Evolutionary conservation across 1,140 invertebrate species (phyloP).

Genomic region (Heliothis subflexa): DNA sequence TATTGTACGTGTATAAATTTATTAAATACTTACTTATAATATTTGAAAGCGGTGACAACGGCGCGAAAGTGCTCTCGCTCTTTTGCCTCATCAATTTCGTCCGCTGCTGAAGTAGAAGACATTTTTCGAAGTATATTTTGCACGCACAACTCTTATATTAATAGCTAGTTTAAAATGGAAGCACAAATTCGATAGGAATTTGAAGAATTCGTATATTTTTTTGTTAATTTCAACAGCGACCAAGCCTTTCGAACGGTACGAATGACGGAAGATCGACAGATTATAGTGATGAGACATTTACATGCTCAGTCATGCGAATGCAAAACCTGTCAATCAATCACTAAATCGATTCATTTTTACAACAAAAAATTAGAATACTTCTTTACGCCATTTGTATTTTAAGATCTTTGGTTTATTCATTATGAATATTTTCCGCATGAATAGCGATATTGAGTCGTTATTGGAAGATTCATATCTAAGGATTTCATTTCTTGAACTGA

Average conservation of each 20-base stretch:
- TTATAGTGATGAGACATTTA: slow-evolving; percentile 13
- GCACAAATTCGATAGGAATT: slow-evolving; percentile 5
- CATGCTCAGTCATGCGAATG: neutral
- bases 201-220: slow-evolving; percentile 31
- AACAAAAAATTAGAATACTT: too few relatives aligned
- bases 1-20: slow-evolving; percentile 33
- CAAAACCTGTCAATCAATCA: too few relatives aligned
- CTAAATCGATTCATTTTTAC: too few relatives aligned
- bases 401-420: too few relatives aligned
- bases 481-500: too few relatives aligned
- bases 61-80: slow-evolving; percentile 92
- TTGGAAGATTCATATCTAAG: too few relatives aligned
- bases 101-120: slow-evolving; percentile 67
- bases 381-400: too few relatives aligned
- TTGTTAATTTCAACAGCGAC: slow-evolving; percentile 19
- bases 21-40: slow-evolving; percentile 90
- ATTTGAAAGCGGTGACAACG: slow-evolving; percentile 92
- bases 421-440: too few relatives aligned
- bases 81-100: slow-evolving; percentile 88
- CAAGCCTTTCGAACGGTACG: slow-evolving; percentile 16
- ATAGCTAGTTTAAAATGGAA: slow-evolving; percentile 11
- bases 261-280: slow-evolving; percentile 39
- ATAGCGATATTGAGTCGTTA: too few relatives aligned
- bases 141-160: slow-evolving; percentile 18
- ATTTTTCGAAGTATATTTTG: slow-evolving; percentile 55